phyloP scores from a whole-genome alignment of 2,888 invertebrate genomes.

The Coremacera marginata region DNA sequence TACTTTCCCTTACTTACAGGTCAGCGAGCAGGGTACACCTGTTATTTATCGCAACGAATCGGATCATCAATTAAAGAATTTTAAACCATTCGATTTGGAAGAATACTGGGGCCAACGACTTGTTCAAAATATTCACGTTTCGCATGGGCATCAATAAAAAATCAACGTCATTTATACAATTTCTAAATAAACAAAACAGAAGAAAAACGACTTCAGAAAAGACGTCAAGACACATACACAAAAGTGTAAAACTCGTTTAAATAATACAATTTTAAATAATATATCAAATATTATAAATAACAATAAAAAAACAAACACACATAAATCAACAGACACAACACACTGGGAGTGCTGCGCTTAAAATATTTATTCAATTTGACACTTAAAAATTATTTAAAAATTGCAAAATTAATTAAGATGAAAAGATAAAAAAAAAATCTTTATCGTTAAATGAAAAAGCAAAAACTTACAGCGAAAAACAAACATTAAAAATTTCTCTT shows the following conservation, averaged over 20 bases:
- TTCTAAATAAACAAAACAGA: constrained; percentile 24
- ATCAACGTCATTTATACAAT: constrained; percentile 40
- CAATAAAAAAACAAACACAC: constrained; percentile 41
- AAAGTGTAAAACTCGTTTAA: constrained; percentile 28
- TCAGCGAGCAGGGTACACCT: constrained; percentile 73
- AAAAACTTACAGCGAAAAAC: constrained; percentile 7
- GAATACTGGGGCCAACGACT: constrained; percentile 81
- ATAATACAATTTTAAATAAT: constrained; percentile 24
- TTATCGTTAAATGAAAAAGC: neutral
- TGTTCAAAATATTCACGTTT: constrained; percentile 74
- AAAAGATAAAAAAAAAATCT: constrained; percentile 4
- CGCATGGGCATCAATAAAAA: constrained; percentile 59
- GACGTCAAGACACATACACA: constrained; percentile 34
- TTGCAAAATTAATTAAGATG: constrained; percentile 14
- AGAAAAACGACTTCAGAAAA: constrained; percentile 26
- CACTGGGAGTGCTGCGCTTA: constrained; percentile 28
- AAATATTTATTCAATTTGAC: constrained; percentile 32
- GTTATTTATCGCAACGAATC: constrained; percentile 65
- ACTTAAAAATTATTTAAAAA: constrained; percentile 25
- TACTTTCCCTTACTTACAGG: constrained; percentile 48
- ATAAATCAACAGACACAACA: constrained; percentile 34
- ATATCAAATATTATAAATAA: constrained; percentile 35
- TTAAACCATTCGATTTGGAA: constrained; percentile 83
- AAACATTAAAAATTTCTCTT: constrained; percentile 4
- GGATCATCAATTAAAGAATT: constrained; percentile 76